Base-by-base conservation (phyloP, 2,797 vertebrate species). In the Acipenser transmontanus region DNA sequence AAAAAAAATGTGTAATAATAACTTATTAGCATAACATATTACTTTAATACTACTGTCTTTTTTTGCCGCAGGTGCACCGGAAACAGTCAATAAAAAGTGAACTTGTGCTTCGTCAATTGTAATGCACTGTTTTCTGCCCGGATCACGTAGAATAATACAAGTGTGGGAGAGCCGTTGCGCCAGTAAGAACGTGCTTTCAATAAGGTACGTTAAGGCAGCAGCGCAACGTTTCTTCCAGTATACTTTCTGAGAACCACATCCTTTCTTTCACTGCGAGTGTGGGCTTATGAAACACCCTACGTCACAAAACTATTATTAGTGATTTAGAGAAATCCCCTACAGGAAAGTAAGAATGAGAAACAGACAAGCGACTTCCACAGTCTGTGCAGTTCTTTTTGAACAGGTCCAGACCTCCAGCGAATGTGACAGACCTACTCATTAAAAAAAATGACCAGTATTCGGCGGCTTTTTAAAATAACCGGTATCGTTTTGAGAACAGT, bases 321-420 rank as follows among this genome's bases (percentile, higher is more conserved):
- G 84, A 87, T 79, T 78, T 77, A 72, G 74, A 73, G 81, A 84
- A 84, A 85, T 85, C 84, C 85, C 85, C 78, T 83, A 78, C 68
- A 79, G 71, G 69, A 73, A 73, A 65, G 62, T 71, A 68, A 63
- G 71, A 70, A 75, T 70, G 67, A 70, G 74, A 71, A 71, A 68
- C 68, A 61, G 66, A 63, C 51, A 73, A 66, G 64, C 64, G 49
- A 34, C 34, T 51, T 59, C 62, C 17, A 12, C 8, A 57, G 11
- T n/a, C 9, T n/a, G 54, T 57, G 54, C 54, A 3, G 34, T 34
- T 34, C 34, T 34, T 34, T 34, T 34, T 34, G 34, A 34, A 34
- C 34, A 34, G 34, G 34, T 34, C 34, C 34, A 34, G 34, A 34
- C 34, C 34, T 0, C 3, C 34, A 34, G 34, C 34, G 34, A 17